phyloP scores from a whole-genome alignment of 1,140 invertebrate genomes.

The Euborellia annulipes region DNA sequence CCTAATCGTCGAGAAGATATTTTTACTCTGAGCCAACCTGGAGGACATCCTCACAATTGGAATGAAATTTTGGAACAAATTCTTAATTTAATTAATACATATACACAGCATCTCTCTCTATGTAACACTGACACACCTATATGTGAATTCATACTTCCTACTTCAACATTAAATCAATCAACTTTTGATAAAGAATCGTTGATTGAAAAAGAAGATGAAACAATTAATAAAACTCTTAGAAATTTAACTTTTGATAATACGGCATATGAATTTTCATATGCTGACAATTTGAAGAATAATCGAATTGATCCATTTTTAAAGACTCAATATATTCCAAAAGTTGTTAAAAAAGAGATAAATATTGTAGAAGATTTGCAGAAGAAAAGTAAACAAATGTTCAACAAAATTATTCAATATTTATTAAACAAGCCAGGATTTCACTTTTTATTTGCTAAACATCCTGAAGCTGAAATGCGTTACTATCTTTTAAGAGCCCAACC shows the following conservation, averaged over 20 bases:
- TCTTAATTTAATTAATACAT: constrained; percentile 39
- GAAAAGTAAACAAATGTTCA: constrained; percentile 19
- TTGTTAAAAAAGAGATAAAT: background rate
- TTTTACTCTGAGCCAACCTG: constrained; percentile 56
- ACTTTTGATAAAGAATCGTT: background rate
- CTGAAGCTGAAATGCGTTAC: constrained; percentile 44
- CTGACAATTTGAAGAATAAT: no score
- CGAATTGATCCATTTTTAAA: background rate
- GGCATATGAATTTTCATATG: no score
- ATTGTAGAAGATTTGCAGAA: constrained; percentile 1
- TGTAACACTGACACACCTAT: background rate
- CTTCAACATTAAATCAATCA: background rate
- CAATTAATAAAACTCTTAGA: no score
- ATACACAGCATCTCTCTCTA: constrained; percentile 34
- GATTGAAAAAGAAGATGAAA: background rate
- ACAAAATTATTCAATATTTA: constrained; percentile 27
- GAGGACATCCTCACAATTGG: constrained; percentile 66
- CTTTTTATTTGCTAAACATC: constrained; percentile 52
- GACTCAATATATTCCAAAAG: background rate
- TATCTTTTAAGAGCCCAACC: constrained; percentile 43
- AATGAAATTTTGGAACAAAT: constrained; percentile 45
- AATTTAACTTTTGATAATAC: no score
- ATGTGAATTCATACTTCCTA: no score
- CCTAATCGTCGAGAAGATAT: constrained; percentile 35
- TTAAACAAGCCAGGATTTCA: constrained; percentile 39